Conservation (phyloP, 2,797 vertebrate species). For the Oceanodroma leucorhoa region DNA sequence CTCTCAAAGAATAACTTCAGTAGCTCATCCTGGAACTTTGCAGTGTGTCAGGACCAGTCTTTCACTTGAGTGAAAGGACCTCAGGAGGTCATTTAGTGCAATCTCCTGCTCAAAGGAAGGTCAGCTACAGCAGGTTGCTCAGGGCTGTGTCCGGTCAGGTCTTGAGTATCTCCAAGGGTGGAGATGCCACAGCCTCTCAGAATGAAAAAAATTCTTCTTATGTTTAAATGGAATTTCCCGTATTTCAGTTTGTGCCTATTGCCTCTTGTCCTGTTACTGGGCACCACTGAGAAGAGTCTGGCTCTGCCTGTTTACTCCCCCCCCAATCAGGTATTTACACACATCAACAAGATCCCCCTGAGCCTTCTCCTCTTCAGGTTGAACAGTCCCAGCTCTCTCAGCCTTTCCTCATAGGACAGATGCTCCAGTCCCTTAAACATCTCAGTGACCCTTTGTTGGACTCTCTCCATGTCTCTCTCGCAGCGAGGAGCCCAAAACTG, state of each 20-base stretch:
- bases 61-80: neutral
- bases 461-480: too few relatives aligned
- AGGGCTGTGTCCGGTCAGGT: neutral
- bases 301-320: neutral
- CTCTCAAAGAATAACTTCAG: neutral
- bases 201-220: neutral
- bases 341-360: neutral
- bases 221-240: neutral
- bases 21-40: neutral
- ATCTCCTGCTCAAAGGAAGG: neutral
- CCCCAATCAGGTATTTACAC: neutral
- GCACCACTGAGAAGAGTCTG: neutral
- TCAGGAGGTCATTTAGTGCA: neutral
- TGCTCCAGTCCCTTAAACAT: neutral
- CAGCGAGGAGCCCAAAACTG: neutral
- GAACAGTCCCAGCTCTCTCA: neutral
- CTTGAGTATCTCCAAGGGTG: neutral
- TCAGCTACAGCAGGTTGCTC: neutral
- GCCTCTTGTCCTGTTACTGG: neutral
- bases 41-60: neutral
- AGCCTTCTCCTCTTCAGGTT: neutral
- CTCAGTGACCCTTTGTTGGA: neutral
- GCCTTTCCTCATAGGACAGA: neutral
- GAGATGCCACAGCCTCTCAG: neutral
- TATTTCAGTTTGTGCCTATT: neutral